These are phyloP conservation scores for Eutolmus rufibarbis DNA, from an alignment of 2,888 invertebrate species.

Conservation along the genomic window DNA sequence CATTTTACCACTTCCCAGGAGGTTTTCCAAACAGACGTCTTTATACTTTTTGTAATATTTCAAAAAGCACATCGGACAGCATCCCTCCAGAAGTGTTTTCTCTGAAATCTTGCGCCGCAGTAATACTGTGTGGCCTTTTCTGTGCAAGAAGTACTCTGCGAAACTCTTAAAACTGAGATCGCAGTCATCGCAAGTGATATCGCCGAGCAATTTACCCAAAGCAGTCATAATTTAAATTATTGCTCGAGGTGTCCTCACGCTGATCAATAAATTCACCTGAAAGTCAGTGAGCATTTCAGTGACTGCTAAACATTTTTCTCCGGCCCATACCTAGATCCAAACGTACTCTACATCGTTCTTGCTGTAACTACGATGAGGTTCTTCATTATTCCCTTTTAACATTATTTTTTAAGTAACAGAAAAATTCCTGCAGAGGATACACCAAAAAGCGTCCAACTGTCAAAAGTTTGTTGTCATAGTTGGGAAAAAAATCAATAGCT, in stretches of 20 bases:
- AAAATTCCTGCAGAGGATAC: background rate
- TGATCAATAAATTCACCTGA: background rate
- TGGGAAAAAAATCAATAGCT: background rate
- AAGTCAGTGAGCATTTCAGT: background rate
- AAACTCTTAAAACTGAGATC: background rate
- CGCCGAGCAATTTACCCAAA: background rate
- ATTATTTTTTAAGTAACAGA: background rate
- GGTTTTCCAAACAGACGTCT: background rate
- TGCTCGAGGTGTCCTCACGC: background rate
- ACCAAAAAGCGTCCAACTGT: background rate
- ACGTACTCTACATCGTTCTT: background rate
- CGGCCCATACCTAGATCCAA: background rate
- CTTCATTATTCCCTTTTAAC: background rate
- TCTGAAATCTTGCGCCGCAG: background rate
- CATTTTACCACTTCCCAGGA: background rate
- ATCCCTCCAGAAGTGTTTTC: background rate
- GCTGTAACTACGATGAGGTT: background rate
- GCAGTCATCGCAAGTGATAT: background rate
- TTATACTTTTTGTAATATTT: background rate
- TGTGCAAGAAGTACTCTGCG: background rate
- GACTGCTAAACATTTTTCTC: background rate
- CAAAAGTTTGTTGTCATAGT: background rate
- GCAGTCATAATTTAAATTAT: background rate
- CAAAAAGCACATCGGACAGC: conserved; percentile 4
- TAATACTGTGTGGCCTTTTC: background rate